Conservation (phyloP, 2,797 vertebrate genomes). For the Acipenser transmontanus region DNA sequence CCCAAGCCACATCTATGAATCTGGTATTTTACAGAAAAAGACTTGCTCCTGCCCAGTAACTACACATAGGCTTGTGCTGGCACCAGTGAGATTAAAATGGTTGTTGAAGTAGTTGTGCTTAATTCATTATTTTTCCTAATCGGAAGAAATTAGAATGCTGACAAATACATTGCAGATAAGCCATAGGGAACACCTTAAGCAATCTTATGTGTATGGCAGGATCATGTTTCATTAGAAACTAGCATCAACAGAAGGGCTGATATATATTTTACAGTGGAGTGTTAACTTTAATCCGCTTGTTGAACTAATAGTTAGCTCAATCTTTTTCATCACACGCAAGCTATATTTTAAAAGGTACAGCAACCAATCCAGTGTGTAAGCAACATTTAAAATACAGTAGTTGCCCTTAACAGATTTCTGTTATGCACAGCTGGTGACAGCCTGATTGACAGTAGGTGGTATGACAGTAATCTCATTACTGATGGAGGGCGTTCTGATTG, state of each 20-base stretch:
- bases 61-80: no score
- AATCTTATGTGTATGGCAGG: background rate
- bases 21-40: no score
- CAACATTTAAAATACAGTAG: background rate
- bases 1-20: no score
- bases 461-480: background rate
- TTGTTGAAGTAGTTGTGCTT: no score
- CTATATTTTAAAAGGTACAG: background rate
- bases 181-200: background rate
- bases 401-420: background rate
- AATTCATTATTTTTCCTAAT: no score
- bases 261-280: background rate
- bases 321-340: conserved; percentile 4
- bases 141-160: no score
- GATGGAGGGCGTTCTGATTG: background rate
- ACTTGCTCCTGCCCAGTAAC: no score
- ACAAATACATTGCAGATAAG: no score
- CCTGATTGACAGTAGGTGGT: background rate
- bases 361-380: background rate
- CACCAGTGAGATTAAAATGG: no score
- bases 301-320: background rate
- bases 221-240: background rate
- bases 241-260: background rate
- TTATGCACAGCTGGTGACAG: conserved; percentile 3
- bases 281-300: conserved; percentile 1